A percentile compares a stretch with the other conserved stretches of the same genome.
These are phyloP conservation scores for Polypedilum vanderplanki DNA, from an alignment of 1,140 invertebrate species.

Conservation along the genomic window DNA sequence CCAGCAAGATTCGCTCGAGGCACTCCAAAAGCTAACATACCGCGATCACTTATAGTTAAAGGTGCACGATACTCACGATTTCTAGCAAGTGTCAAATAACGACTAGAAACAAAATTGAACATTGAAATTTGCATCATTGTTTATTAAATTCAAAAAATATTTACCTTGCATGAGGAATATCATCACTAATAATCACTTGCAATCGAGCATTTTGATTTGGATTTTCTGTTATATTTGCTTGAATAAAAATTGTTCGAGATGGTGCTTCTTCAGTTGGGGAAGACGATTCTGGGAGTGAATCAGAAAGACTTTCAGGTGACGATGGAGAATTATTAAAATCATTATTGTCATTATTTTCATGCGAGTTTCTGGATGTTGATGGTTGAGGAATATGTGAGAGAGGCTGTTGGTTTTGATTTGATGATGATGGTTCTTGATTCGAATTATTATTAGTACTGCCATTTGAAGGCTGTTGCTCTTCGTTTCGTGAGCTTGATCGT, in stretches of 20 bases:
- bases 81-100: background rate
- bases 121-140: background rate
- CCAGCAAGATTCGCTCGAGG: conserved; percentile 37
- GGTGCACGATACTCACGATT: background rate
- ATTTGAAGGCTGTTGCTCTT: background rate
- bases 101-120: background rate
- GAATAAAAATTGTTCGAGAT: background rate
- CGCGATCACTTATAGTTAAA: conserved; percentile 37
- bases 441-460: background rate
- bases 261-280: background rate
- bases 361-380: background rate
- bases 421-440: background rate
- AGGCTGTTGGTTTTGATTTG: background rate
- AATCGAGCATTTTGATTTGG: conserved; percentile 39
- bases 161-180: conserved; percentile 6
- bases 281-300: background rate
- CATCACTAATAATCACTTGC: background rate
- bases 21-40: conserved; percentile 41
- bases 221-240: conserved; percentile 35
- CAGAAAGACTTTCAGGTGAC: background rate
- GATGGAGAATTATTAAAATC: background rate
- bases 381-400: background rate
- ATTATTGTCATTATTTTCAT: background rate
- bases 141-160: background rate
- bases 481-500: background rate